phyloP scores from a whole-genome alignment of 1,140 invertebrate genomes.

The Samia ricini region DNA sequence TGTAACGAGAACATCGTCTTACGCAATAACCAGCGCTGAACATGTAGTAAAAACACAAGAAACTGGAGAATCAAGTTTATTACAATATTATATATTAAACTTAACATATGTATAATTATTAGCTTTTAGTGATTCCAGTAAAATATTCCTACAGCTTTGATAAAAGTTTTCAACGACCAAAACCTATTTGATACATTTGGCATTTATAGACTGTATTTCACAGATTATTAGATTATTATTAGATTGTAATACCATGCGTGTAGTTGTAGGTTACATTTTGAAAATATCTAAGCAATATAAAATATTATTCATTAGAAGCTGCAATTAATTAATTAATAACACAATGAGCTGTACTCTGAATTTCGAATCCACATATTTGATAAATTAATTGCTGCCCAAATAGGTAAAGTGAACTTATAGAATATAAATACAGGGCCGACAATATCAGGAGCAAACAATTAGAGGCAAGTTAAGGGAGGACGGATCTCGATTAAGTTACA shows the following conservation, averaged over 20 bases:
- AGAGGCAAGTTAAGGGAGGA: slow-evolving; percentile 61
- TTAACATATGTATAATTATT: not conserved
- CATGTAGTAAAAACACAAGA: slow-evolving; percentile 50
- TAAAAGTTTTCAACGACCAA: too few species aligned
- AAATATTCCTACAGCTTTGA: too few species aligned
- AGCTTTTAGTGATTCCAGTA: too few species aligned
- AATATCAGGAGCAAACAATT: slow-evolving; percentile 76
- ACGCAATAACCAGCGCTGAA: slow-evolving; percentile 32
- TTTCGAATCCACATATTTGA: not conserved
- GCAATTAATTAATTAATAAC: too few species aligned
- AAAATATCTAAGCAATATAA: too few species aligned
- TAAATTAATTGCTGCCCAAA: not conserved
- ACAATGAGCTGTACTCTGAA: not conserved
- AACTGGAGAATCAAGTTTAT: slow-evolving; percentile 36
- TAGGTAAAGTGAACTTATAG: slow-evolving; percentile 19
- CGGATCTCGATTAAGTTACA: slow-evolving; percentile 72
- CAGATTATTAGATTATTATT: too few species aligned
- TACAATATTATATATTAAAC: slow-evolving; percentile 25
- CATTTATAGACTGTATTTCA: too few species aligned
- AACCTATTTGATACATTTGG: too few species aligned
- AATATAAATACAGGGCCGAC: slow-evolving; percentile 54
- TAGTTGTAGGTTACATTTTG: too few species aligned
- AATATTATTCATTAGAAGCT: too few species aligned
- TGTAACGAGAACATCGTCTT: slow-evolving; percentile 39
- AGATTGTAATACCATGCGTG: too few species aligned